phyloP scores from a whole-genome alignment of 2,888 invertebrate genomes.

The Frankliniella intonsa region DNA sequence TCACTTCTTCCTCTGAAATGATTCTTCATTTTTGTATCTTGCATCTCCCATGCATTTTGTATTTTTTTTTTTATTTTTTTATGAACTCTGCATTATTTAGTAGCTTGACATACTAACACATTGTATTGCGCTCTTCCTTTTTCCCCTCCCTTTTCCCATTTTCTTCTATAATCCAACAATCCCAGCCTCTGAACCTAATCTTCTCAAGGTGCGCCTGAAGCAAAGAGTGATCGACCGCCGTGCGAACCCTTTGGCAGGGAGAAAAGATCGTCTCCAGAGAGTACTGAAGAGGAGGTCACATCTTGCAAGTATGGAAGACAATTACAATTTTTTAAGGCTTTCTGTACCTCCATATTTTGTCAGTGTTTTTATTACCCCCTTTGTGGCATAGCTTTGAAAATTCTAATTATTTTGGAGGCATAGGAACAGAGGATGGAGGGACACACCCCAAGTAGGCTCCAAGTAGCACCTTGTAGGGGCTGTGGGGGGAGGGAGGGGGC shows the following conservation, averaged over 20 bases:
- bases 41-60: constrained; percentile 30
- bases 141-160: constrained; percentile 32
- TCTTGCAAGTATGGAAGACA: constrained; percentile 53
- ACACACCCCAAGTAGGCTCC: too few relatives aligned
- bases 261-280: constrained; percentile 71
- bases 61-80: background rate
- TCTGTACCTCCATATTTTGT: constrained; percentile 27
- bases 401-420: background rate
- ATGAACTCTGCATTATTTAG: constrained; percentile 30
- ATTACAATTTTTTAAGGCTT: background rate
- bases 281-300: constrained; percentile 68
- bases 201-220: constrained; percentile 87
- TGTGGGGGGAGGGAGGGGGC: too few relatives aligned
- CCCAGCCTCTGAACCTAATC: constrained; percentile 93
- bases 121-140: constrained; percentile 25
- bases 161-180: constrained; percentile 40
- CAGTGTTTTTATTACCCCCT: background rate
- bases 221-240: constrained; percentile 93
- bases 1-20: too few relatives aligned
- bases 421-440: too few relatives aligned
- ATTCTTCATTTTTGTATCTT: background rate
- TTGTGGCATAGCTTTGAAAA: background rate
- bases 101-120: constrained; percentile 31
- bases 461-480: too few relatives aligned
- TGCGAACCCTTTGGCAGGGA: constrained; percentile 81